Evolutionary conservation across 1,140 invertebrate genomes (phyloP), one percentile per base, ranked within the genome.

Genomic region (Fopius arisanus): DNA sequence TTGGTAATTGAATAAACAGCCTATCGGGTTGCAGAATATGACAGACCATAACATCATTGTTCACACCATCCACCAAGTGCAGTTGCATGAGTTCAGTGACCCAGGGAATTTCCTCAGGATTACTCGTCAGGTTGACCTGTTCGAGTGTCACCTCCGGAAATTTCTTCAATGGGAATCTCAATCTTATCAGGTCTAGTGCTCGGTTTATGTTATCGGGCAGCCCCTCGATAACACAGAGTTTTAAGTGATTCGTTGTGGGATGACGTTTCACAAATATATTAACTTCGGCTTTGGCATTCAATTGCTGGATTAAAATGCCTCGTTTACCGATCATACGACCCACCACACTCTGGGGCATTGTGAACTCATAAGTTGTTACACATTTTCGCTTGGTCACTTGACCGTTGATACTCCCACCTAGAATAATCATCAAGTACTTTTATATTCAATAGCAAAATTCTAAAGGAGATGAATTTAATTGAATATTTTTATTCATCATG

Each of bases 1-100:
- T 93, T 14, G 96, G 96, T 83, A 97, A 93, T 83, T 99, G 97
- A 29, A 99, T 89, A 87, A 99, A 99, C 78, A 98, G 89, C 82
- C 97, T 95, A 67, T 93, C 93, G 19, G 96, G 93, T 78, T 92
- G 92, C 6, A 97, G 91, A 75, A 97, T 91, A 77, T 93, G 93
- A 79, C 94, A 96, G 59, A 99, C 90, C 62, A 94, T 91, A 1
- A 98, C 94, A 86, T 98, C 97, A 81, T 97, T 96, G 81, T 95
- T 96, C n/a, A 98, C 93, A 54, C 94, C 95, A 82, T 95, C 95
- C 71, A 97, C 92, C 62, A 99, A 88, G 79, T 92, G 92, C 72
- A 98, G 88, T 91, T 96, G 87, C 79, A 91, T 89, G 19, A 85
- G 62, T 43, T 81, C 76, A 5, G 81, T 43, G 0, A 82, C 12